phyloP scores from a whole-genome alignment of 2,113 vertebrate species.

The Nothobranchius furzeri region DNA sequence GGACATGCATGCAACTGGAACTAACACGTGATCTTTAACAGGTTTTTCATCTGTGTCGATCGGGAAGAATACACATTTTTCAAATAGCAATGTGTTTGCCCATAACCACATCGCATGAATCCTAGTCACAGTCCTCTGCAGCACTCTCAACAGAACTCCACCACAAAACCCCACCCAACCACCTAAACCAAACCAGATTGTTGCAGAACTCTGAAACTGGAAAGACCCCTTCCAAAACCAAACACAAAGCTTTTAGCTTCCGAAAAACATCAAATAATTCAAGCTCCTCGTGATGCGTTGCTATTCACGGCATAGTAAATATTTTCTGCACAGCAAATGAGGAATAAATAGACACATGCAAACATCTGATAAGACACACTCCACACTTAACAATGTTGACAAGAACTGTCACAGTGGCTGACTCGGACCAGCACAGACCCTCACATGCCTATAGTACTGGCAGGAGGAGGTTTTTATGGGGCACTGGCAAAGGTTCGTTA shows the following conservation, averaged over 20 bases:
- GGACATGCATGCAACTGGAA: constrained; percentile 3
- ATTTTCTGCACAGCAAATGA: constrained; percentile 13
- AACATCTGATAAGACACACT: constrained; percentile 25
- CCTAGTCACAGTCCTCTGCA: constrained; percentile 72
- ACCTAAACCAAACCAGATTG: constrained; percentile 78
- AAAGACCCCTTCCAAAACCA: constrained; percentile 26
- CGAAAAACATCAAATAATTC: constrained; percentile 1
- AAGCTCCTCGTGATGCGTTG: background rate
- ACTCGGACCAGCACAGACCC: constrained; percentile 21
- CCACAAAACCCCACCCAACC: constrained; percentile 76
- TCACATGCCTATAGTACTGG: constrained; percentile 10
- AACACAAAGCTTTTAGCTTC: constrained; percentile 12
- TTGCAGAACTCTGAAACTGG: constrained; percentile 51
- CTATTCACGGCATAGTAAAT: constrained; percentile 15
- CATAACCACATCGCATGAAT: constrained; percentile 76
- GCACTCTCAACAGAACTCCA: constrained; percentile 66
- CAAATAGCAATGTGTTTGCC: constrained; percentile 69
- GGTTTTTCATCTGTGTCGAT: constrained; percentile 41
- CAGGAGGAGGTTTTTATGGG: constrained; percentile 23
- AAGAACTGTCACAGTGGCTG: constrained; percentile 23
- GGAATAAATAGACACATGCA: constrained; percentile 3
- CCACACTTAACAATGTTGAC: constrained; percentile 38
- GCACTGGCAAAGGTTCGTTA: constrained; percentile 16
- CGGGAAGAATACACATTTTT: constrained; percentile 65
- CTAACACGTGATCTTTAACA: constrained; percentile 24